A percentile compares a stretch with the other conserved stretches of the same genome.
Conservation (phyloP, 92 coral and sea anemone genomes). For the Scolanthus callimorphus region DNA sequence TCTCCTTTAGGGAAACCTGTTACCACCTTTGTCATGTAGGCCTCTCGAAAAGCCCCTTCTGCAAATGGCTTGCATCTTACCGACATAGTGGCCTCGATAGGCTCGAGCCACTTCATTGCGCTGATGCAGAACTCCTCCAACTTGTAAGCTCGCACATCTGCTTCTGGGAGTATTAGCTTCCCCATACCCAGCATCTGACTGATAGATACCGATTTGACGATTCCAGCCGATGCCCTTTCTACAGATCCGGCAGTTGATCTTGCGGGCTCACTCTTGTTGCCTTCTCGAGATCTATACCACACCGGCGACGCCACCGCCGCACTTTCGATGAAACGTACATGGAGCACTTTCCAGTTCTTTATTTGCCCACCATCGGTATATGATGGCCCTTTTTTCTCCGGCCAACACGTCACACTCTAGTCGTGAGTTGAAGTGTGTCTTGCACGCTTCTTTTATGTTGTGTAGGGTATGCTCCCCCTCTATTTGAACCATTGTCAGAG, state of each 20-base stretch:
- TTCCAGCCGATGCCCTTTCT: conserved; percentile 3
- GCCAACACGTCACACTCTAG: conserved; percentile 46
- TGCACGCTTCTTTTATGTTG: conserved; percentile 55
- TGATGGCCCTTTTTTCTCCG: conserved; percentile 56
- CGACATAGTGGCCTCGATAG: conserved; percentile 26
- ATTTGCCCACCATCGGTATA: conserved; percentile 40
- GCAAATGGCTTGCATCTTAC: conserved; percentile 42
- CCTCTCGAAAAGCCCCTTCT: conserved; percentile 47
- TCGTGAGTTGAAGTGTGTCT: conserved; percentile 33
- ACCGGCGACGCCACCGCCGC: too few relatives aligned
- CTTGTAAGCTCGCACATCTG: conserved; percentile 23
- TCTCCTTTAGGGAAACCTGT: conserved; percentile 37
- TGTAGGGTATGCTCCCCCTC: conserved; percentile 37
- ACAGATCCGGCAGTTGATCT: background rate
- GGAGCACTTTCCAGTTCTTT: conserved; percentile 55
- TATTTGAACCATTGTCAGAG: conserved; percentile 36
- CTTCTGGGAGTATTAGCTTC: conserved; percentile 39
- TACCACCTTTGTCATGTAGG: conserved; percentile 42
- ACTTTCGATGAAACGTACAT: conserved; percentile 38
- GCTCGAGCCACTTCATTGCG: too few relatives aligned
- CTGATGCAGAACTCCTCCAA: conserved; percentile 17
- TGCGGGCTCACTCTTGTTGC: conserved; percentile 17
- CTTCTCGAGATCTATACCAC: background rate
- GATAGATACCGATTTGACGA: conserved; percentile 46
- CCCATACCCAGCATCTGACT: conserved; percentile 47